These are phyloP conservation scores for Thalassophryne amazonica DNA, from an alignment of 2,797 vertebrate genomes.

Conservation along the genomic window DNA sequence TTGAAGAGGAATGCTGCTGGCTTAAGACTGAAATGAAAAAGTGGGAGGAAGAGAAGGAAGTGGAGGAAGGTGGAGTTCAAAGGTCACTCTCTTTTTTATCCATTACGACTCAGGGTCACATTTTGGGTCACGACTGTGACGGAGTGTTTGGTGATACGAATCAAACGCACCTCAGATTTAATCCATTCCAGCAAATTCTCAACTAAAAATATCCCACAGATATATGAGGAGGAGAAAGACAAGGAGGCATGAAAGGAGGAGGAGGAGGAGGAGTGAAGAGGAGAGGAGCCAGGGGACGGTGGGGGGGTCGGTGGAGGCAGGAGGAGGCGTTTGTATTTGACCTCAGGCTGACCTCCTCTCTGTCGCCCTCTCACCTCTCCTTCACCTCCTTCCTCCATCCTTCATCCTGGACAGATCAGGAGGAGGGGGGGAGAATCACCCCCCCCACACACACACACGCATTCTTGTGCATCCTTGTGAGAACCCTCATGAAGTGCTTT, in stretches of 20 bases:
- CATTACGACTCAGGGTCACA: constrained; percentile 63
- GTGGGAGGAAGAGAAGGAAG: background rate
- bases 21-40: background rate
- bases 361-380: constrained; percentile 65
- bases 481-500: too few relatives aligned
- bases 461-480: too few relatives aligned
- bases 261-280: background rate
- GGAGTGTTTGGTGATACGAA: constrained; percentile 17
- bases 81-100: constrained; percentile 66
- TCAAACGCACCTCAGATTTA: constrained; percentile 4
- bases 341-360: constrained; percentile 59
- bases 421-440: constrained; percentile 51
- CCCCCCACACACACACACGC: constrained; percentile 5
- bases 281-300: background rate
- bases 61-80: constrained; percentile 18
- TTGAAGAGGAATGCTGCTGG: background rate
- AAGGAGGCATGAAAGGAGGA: background rate
- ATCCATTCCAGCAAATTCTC: constrained; percentile 1
- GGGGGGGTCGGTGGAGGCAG: constrained; percentile 2
- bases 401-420: constrained; percentile 67
- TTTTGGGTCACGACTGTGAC: constrained; percentile 36
- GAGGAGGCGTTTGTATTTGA: constrained; percentile 63
- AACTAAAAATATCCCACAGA: constrained; percentile 21
- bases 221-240: background rate
- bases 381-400: constrained; percentile 65